Evolutionary conservation across 2,113 vertebrate species (phyloP).

Genomic region (Oncorhynchus clarkii): DNA sequence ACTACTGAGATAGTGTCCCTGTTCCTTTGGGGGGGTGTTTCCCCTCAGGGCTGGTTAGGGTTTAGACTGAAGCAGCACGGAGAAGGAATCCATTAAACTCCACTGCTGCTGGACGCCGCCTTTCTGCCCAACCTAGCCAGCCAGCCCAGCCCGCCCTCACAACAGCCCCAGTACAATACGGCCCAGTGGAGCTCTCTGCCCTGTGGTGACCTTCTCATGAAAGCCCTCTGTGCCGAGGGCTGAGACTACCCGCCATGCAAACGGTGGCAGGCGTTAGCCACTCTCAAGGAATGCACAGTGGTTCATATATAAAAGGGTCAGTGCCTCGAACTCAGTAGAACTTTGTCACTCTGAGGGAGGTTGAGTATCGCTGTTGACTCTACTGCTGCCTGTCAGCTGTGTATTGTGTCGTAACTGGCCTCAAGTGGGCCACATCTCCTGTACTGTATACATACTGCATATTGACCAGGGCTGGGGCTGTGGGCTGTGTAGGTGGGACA

Average conservation of each 20-base stretch:
- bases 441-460: conserved; percentile 2
- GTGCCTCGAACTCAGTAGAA: conserved; percentile 6
- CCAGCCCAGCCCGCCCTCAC: conserved; percentile 27
- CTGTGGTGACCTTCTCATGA: conserved; percentile 50
- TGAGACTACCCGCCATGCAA: conserved; percentile 32
- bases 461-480: background rate
- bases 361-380: conserved; percentile 10
- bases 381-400: conserved; percentile 17
- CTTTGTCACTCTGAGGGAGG: conserved; percentile 26
- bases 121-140: conserved; percentile 7
- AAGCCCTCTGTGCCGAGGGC: conserved; percentile 35
- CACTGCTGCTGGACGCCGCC: conserved; percentile 23
- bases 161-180: conserved; percentile 46
- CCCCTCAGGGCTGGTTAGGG: too few relatives aligned
- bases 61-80: too few relatives aligned
- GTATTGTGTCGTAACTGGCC: conserved; percentile 35
- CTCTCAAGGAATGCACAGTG: conserved; percentile 24
- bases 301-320: conserved; percentile 2
- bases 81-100: too few relatives aligned
- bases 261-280: conserved; percentile 37
- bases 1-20: too few relatives aligned
- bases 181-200: conserved; percentile 30
- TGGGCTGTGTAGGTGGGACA: conserved; percentile 58
- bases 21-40: too few relatives aligned
- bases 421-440: conserved; percentile 20